Evolutionary conservation across 2,888 invertebrate species (phyloP), one percentile per base, ranked within the genome.

Genomic region (Tipula confusa): DNA sequence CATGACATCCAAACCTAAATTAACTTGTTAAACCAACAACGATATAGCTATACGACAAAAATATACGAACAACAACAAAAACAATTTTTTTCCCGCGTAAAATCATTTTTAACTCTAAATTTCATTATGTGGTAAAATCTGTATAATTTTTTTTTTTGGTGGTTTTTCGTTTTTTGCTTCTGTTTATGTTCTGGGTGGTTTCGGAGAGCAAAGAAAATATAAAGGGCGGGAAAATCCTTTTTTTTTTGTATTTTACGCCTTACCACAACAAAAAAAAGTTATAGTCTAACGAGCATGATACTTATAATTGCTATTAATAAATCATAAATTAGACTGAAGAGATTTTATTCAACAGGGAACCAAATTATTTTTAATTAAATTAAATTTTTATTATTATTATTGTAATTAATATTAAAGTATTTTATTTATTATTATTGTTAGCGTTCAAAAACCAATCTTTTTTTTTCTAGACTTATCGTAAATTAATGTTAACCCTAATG

Each of bases 281-380:
- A 64, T 24, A 64, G 64, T 64, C 24, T 64, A 64, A 64, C 64
- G 64, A 64, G 9, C 64, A 64, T 64, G 24, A 64, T 64, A 24
- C 64, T 64, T 24, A 11, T 64, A 64, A 64, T 64, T 64, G 24
- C 64, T 64, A 24, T 64, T 64, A 64, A 64, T 64, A 64, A 64
- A 64, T 64, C 64, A 64, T 64, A 64, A 64, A 64, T 64, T 64
- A 64, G 64, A 64, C 64, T 64, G 9, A 64, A 64, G 64, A 64
- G 64, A 64, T 64, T 64, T 64, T n/a, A 64, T 64, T 43, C 43
- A 64, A 24, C 64, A 64, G 7, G n/a, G n/a, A 64, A 64, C 2
- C 9, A 64, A 64, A 64, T 64, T 64, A 64, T 64, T 64, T 64
- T 64, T 64, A 64, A 64, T 64, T 64, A 64, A 64, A 64, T 64